A percentile compares a stretch with the other conserved stretches of the same genome.
Evolutionary conservation across 2,888 invertebrate species (phyloP).

Genomic region (Nudaria mundana): DNA sequence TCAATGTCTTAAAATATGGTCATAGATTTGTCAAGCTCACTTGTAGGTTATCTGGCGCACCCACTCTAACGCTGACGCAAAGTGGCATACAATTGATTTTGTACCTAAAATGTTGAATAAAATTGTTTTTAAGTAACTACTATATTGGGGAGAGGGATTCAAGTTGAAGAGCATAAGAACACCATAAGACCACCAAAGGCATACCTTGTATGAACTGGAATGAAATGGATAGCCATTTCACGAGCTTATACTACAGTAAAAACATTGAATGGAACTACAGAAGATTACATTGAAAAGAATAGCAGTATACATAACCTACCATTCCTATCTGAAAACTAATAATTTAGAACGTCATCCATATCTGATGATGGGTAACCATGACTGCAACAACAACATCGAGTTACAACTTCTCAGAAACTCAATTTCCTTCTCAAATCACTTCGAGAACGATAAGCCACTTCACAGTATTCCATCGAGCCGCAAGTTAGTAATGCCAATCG

Average conservation of each 20-base stretch:
- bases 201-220: too few species aligned
- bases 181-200: too few species aligned
- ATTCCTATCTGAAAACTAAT: not conserved
- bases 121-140: slow-evolving; percentile 37
- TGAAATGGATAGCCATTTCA: too few species aligned
- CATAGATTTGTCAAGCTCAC: slow-evolving; percentile 11
- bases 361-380: not conserved
- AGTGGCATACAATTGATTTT: slow-evolving; percentile 65
- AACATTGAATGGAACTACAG: too few species aligned
- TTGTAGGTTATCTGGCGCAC: slow-evolving; percentile 59
- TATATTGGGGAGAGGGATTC: slow-evolving; percentile 20
- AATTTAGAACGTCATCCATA: not conserved
- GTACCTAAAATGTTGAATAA: slow-evolving; percentile 49
- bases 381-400: slow-evolving; percentile 8
- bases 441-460: slow-evolving; percentile 30
- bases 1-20: slow-evolving; percentile 20
- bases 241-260: too few species aligned
- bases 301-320: too few species aligned
- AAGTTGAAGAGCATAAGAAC: not conserved
- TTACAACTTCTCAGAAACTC: slow-evolving; percentile 36
- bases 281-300: too few species aligned
- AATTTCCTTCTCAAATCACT: slow-evolving; percentile 50
- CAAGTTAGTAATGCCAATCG: slow-evolving; percentile 25
- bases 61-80: slow-evolving; percentile 59
- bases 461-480: slow-evolving; percentile 9